Base-by-base conservation (phyloP, 2,888 invertebrate species). In the Amorpha juglandis region DNA sequence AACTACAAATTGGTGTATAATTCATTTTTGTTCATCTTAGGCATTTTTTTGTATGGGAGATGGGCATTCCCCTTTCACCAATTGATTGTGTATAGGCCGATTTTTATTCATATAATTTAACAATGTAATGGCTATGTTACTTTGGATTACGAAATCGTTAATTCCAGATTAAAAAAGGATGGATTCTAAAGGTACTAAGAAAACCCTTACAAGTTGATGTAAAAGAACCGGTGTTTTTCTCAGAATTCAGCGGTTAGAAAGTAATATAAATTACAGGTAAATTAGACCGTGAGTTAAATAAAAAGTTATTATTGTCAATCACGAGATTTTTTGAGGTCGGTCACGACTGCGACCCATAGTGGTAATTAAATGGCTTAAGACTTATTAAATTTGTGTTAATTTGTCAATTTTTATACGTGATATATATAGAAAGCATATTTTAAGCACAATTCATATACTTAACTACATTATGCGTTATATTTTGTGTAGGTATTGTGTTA, bases 281-380 rank as follows among this genome's bases (percentile, higher is more conserved):
- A 78, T 77, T 75, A 77, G 71, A 75, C 72, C 75, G 74, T 79
- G 78, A 81, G 81, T 78, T 73, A 79, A 85, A 83, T 86, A 83
- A 84, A 83, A 86, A 85, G 80, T 27, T 27, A 27, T 83, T 79
- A 77, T 81, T 79, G 79, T 75, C 67, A 71, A 67, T 68, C 65
- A 58, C 55, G 38, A n/a, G 73, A 74, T 73, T 71, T 75, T 78
- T 75, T 79, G 74, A 78, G 79, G 78, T 78, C 75, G 76, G 74
- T 58, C 58, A 42, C 58, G 58, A 58, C 14, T 45, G 4, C 16
- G 14, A 38, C 27, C 52, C 21, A 45, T 45, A 45, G 45, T 42
- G 12, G 12, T 12, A 4, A 16, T 38, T n/a, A n/a, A n/a, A n/a
- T n/a, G n/a, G 16, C 16, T 38, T 58, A 38, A 58, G 38, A 58